A percentile compares a stretch with the other conserved stretches of the same genome.
phyloP scores from a whole-genome alignment of 2,113 vertebrate species.

The Chelonoidis abingdonii region DNA sequence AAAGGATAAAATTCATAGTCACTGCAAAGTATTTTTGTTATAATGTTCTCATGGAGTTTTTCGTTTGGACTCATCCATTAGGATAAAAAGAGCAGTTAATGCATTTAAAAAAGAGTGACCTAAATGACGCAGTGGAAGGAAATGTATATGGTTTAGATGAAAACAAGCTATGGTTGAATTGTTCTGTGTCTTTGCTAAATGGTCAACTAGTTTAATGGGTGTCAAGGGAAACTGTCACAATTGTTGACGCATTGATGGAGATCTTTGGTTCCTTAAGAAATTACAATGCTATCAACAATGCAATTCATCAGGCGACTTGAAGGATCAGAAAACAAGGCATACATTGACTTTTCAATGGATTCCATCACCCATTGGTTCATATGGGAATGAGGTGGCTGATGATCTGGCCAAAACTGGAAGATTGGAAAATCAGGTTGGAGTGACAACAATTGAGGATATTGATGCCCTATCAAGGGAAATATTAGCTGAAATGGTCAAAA shows the following conservation, averaged over 20 bases:
- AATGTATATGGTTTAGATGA: background rate
- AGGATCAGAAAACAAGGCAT: too few relatives aligned
- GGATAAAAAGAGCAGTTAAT: background rate
- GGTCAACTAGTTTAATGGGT: background rate
- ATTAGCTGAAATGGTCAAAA: background rate
- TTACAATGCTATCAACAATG: too few relatives aligned
- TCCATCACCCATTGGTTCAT: background rate
- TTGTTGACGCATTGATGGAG: background rate
- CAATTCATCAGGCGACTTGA: too few relatives aligned
- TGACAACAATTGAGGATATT: background rate
- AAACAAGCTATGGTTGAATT: background rate
- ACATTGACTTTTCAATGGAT: too few relatives aligned
- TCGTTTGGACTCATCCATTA: background rate
- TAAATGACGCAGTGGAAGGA: background rate
- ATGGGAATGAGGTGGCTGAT: background rate
- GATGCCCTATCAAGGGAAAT: background rate
- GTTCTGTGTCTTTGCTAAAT: background rate
- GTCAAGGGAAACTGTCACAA: background rate
- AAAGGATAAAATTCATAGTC: background rate
- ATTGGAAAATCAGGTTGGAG: background rate
- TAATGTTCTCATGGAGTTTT: background rate
- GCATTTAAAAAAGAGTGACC: background rate
- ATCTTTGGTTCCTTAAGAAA: background rate
- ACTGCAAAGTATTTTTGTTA: background rate
- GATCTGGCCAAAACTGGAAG: background rate